A percentile compares a stretch with the other conserved stretches of the same genome.
These are phyloP conservation scores for Encarsia formosa DNA, from an alignment of 2,888 invertebrate genomes.

Conservation along the genomic window DNA sequence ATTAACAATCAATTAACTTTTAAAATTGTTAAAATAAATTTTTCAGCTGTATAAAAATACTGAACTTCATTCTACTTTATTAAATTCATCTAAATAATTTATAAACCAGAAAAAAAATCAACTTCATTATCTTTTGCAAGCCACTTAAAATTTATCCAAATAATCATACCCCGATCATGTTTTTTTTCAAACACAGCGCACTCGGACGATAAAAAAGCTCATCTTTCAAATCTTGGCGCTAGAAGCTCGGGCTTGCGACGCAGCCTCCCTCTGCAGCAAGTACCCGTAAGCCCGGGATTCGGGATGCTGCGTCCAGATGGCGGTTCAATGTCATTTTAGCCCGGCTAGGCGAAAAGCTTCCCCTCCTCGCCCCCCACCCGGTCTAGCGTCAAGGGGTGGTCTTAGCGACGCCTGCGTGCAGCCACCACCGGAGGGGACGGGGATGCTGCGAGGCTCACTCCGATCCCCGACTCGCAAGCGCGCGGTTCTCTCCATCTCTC, in stretches of 20 bases:
- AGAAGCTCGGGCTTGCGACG: slow-evolving; percentile 2
- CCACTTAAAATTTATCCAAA: too few relatives aligned
- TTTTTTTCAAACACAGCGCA: not conserved
- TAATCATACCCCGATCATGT: too few relatives aligned
- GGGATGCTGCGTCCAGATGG: slow-evolving; percentile 29
- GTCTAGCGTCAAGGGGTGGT: too few relatives aligned
- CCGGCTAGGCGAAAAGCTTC: slow-evolving; percentile 4
- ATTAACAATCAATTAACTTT: too few relatives aligned
- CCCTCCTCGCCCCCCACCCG: slow-evolving; percentile 4
- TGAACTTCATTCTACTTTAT: too few relatives aligned
- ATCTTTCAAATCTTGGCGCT: slow-evolving; percentile 19
- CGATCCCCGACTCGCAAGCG: slow-evolving; percentile 35
- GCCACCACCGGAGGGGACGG: too few relatives aligned
- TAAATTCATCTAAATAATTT: too few relatives aligned
- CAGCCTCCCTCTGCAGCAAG: slow-evolving; percentile 26
- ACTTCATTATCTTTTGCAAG: too few relatives aligned
- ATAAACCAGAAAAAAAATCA: too few relatives aligned
- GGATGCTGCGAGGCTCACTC: slow-evolving; percentile 35
- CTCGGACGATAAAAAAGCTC: not conserved
- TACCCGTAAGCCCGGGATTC: slow-evolving; percentile 17
- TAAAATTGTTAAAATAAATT: too few relatives aligned
- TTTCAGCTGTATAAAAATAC: too few relatives aligned
- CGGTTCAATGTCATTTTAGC: slow-evolving; percentile 17
- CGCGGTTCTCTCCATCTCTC: slow-evolving; percentile 30
- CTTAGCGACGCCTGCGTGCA: slow-evolving; percentile 31